Percentiles rank a stretch among this genome's conserved stretches.
These are phyloP conservation scores for Pluvianellus socialis DNA, from an alignment of 2,113 vertebrate genomes.

Conservation along the genomic window DNA sequence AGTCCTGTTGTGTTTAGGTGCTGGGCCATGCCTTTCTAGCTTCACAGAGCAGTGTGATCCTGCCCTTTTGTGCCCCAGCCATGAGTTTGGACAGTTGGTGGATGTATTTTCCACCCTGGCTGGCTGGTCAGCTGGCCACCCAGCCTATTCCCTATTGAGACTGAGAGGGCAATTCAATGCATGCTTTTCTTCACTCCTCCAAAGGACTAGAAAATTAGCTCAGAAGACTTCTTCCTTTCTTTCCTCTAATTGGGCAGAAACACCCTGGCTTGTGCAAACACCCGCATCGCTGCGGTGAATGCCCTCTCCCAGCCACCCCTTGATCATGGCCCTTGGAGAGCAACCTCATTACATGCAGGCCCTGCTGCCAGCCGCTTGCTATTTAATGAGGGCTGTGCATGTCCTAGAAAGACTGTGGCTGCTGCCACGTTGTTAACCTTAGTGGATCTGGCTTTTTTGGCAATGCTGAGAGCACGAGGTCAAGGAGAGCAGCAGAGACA, in stretches of 20 bases:
- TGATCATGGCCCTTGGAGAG: neutral
- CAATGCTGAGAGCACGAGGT: neutral
- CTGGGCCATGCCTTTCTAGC: neutral
- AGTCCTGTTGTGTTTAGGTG: neutral
- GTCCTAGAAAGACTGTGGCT: neutral
- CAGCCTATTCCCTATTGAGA: neutral
- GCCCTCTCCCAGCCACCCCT: neutral
- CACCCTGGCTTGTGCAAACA: neutral
- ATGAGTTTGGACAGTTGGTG: neutral
- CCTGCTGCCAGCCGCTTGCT: slow-evolving; percentile 23
- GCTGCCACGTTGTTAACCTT: neutral
- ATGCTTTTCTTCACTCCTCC: neutral
- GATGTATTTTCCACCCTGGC: neutral
- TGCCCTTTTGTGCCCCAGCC: neutral
- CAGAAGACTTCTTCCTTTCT: slow-evolving; percentile 1
- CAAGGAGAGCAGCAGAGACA: neutral
- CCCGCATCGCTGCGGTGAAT: neutral
- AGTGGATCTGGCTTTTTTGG: neutral
- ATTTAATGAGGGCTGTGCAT: neutral
- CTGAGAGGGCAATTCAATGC: neutral
- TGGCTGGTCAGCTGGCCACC: neutral
- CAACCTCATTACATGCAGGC: neutral
- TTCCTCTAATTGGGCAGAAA: slow-evolving; percentile 49
- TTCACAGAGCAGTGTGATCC: neutral
- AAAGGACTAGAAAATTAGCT: slow-evolving; percentile 5